Evolutionary conservation across 2,888 invertebrate species (phyloP).

Genomic region (Trichopoda pennipes): DNA sequence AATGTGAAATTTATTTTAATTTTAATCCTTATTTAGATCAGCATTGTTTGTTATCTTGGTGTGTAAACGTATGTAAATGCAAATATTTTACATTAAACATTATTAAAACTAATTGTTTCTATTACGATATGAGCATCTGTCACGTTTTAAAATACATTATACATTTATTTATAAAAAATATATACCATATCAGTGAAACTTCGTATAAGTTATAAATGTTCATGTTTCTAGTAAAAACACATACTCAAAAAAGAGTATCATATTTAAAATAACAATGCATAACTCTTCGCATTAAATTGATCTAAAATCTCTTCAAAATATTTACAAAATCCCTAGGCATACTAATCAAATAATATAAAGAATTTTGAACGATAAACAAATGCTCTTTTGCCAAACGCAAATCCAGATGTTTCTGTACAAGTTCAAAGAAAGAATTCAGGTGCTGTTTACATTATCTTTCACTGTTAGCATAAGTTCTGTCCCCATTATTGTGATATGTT

Average conservation of each 20-base stretch:
- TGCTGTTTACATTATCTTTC: constrained; percentile 34
- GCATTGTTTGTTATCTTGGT: too few relatives aligned
- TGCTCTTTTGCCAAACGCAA: constrained; percentile 40
- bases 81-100: too few relatives aligned
- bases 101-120: too few relatives aligned
- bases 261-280: constrained; percentile 1
- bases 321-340: constrained; percentile 47
- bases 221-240: too few relatives aligned
- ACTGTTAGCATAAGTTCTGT: constrained; percentile 53
- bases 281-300: constrained; percentile 12
- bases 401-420: not conserved
- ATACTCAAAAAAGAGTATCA: not conserved
- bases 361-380: constrained; percentile 38
- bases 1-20: too few relatives aligned
- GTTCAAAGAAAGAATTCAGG: constrained; percentile 13
- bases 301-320: constrained; percentile 29
- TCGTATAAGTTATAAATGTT: too few relatives aligned
- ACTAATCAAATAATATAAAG: constrained; percentile 25
- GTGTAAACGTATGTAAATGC: too few relatives aligned
- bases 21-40: too few relatives aligned
- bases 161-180: too few relatives aligned
- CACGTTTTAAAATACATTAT: too few relatives aligned
- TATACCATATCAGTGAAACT: too few relatives aligned
- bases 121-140: too few relatives aligned
- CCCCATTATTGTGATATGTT: constrained; percentile 37